Conservation (phyloP, 2,113 vertebrate genomes). For the Pseudopipra pipra region DNA sequence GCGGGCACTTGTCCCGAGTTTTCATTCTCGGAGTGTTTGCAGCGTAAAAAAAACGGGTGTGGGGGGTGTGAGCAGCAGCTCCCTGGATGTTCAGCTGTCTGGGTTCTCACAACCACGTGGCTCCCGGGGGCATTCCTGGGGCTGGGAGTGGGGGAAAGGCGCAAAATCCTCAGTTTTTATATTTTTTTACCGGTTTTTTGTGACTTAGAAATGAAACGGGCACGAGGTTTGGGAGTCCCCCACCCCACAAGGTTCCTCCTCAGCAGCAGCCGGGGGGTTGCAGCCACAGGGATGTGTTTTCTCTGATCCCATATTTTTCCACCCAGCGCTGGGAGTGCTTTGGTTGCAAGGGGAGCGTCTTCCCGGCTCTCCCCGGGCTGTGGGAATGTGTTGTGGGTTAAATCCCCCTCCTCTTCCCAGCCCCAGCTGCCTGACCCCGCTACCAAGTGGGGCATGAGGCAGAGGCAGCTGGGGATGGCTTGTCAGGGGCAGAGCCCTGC, state of each 20-base stretch:
- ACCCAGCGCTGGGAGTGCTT: neutral
- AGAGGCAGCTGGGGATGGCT: neutral
- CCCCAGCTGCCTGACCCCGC: neutral
- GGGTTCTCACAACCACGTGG: neutral
- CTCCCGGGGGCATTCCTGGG: neutral
- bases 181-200: rapidly evolving
- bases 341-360: neutral
- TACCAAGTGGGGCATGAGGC: neutral
- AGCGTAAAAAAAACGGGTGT: neutral
- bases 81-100: neutral
- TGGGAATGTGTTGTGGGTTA: neutral
- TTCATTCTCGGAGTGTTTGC: neutral
- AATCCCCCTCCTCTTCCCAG: neutral
- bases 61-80: neutral
- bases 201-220: neutral
- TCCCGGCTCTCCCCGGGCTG: neutral
- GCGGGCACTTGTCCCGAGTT: neutral
- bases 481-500: neutral
- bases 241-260: neutral
- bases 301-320: rapidly evolving
- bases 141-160: neutral
- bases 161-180: neutral
- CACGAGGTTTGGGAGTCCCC: neutral
- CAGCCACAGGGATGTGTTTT: rapidly evolving
- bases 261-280: rapidly evolving